Evolutionary conservation across 1,140 invertebrate genomes (phyloP), one percentile per base, ranked within the genome.

Genomic region (Brachionus angularis): DNA sequence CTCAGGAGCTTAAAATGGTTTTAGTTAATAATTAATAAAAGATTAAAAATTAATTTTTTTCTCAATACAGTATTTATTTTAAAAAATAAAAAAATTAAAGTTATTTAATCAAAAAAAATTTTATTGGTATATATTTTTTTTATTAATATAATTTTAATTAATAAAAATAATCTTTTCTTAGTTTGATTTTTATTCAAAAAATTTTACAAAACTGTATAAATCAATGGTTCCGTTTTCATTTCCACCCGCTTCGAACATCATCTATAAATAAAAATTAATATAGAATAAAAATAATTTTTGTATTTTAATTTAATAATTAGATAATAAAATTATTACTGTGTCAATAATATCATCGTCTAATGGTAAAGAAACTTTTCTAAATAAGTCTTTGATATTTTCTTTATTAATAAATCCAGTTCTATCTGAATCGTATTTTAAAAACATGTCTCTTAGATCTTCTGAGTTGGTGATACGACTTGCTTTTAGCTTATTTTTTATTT

Each of bases 391-490:
- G 73, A 82, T 75, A 69, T 81, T 79, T 31, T 76, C 74, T 33
- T 74, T 75, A 71, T 76, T 77, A 69, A 82, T 78, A 71, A 49
- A 80, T 21, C 79, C 79, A 21, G 76, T 76, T 53, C 79, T 73
- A 62, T 81, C 77, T 16, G 73, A 75, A 74, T 82, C 75, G 61
- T 80, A 79, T 12, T 77, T 72, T 7, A 81, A 74, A 75, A 82
- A 82, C 78, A 82, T 79, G 70, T 77, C 77, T 75, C 81, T 78
- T 3, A 81, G 76, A 3, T 79, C 73, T 5, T 75, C 75, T 58
- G 78, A 79, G 72, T 79, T 79, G 21, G 80, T 82, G 58, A 82
- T 79, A 27, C 77, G 78, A 36, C 81, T 77, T 72, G 78, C 79
- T 75, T 81, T 82, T 67, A 82, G 72, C 64, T 81, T 80, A 47